These are phyloP conservation scores for Platyrinchus mystaceus DNA, from an alignment of 2,797 vertebrate species.

Conservation along the genomic window DNA sequence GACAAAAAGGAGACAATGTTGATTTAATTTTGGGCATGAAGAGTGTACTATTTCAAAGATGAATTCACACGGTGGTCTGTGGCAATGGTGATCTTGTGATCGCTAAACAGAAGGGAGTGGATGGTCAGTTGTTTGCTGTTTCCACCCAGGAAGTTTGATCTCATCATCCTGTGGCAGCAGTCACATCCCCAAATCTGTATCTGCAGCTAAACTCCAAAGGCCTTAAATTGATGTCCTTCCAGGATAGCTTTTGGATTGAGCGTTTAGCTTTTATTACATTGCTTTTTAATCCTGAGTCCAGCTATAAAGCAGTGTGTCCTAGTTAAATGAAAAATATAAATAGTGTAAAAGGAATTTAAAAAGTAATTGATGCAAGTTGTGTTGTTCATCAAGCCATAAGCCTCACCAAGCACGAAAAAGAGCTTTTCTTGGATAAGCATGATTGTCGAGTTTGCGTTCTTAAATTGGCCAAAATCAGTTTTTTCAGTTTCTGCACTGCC, in stretches of 20 bases:
- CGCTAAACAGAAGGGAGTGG: neutral
- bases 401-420: neutral
- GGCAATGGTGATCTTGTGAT: neutral
- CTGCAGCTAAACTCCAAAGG: neutral
- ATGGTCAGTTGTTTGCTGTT: slow-evolving; percentile 17
- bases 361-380: neutral
- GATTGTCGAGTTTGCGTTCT: neutral
- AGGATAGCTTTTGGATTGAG: neutral
- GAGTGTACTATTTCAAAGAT: slow-evolving; percentile 23
- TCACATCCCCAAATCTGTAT: neutral
- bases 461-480: neutral
- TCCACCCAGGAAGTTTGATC: slow-evolving; percentile 35
- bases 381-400: neutral
- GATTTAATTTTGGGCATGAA: slow-evolving; percentile 34
- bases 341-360: neutral
- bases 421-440: neutral
- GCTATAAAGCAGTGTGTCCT: neutral
- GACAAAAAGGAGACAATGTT: slow-evolving; percentile 8
- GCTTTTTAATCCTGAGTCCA: neutral
- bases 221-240: neutral
- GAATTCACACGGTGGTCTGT: neutral
- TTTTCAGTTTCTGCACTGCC: neutral
- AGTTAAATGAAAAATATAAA: neutral
- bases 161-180: neutral
- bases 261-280: neutral